Evolutionary conservation across 2,888 invertebrate species (phyloP), one percentile per base, ranked within the genome.

Genomic region (Anagyrus pseudococci): DNA sequence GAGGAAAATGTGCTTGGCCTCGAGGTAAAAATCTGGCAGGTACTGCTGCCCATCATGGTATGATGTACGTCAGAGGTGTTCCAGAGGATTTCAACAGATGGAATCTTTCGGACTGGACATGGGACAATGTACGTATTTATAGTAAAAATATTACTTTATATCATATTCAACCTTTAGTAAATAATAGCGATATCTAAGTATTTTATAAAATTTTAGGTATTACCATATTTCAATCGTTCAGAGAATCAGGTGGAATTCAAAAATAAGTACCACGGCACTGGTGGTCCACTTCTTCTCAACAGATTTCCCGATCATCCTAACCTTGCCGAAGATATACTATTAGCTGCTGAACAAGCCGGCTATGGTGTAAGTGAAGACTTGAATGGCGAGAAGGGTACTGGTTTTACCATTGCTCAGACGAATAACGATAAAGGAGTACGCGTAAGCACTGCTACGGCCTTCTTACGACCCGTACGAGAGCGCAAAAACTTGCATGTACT

Each of bases 21-120:
- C 77, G 87, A 22, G 83, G 83, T 0, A 82, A 80, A 67, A 82
- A 85, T 74, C 76, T 88, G 37, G 87, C 88, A 10, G 89, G 88
- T 4, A 84, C 85, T 0, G 84, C 85, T 25, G 84, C 85, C 0
- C 80, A 87, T 33, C 87, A 87, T 72, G 87, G 85, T 3, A 88
- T 88, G 84, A 81, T 88, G 69, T 88, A 87, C 72, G 80, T 85
- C 0, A 82, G 86, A 26, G 88, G 88, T 0, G 85, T 85, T 69
- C 82, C 81, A 0, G 77, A 78, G 13, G 85, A 87, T 61, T 88
- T 83, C 67, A 81, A 85, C 61, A 74, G 78, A 47, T 88, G 88
- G 88, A 80, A 84, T 1, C 86, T 87, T 64, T 41, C 67, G 0
- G 84, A 83, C 2, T 87, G 87, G 87, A 83, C 83, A 10, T 87